Base-by-base conservation (phyloP, 2,113 vertebrate genomes). In the Phycodurus eques region DNA sequence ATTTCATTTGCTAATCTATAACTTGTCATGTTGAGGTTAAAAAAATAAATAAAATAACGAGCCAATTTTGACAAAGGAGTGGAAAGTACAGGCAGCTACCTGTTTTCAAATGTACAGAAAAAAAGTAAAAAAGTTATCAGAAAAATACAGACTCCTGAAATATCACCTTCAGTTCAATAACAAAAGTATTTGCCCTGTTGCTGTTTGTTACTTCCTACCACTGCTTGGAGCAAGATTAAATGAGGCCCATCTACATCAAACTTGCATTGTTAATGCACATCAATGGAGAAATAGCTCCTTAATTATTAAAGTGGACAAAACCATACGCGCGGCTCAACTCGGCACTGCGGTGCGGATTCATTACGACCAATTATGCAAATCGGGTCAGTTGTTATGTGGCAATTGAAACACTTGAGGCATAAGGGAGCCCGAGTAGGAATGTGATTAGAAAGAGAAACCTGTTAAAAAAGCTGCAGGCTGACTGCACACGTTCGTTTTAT, bases 311-410 rank as follows among this genome's bases (percentile, higher is more conserved):
- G 59, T 46, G 67, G 70, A 57, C 57, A 64, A 70, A 71, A 75
- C 27, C 22, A 70, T 70, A 80, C 74, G 57, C 70, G 79, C 70
- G 65, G 64, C 78, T 10, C 74, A 61, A 68, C 49, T 63, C 11
- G 70, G 47, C 14, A 31, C 59, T 73, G 71, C 49, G 49, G 47
- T 33, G 61, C 31, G 67, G 77, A 85, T 80, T 79, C 81, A 88
- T 88, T 81, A 72, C 62, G 46, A 60, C 67, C 68, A 76, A 74
- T 84, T 84, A 80, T 85, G 76, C 68, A 78, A 81, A 80, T 85
- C 65, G 75, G 77, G 76, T 59, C 9, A 31, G 78, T 60, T 74
- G 73, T 71, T 81, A 53, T 81, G 75, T 84, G 71, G 65, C 70
- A 71, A 75, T 77, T 80, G 73, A 53, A 81, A 77, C 65, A 74